Evolutionary conservation across 2,888 invertebrate genomes (phyloP), one percentile per base, ranked within the genome.

Genomic region (Chymomyza fuscimana): DNA sequence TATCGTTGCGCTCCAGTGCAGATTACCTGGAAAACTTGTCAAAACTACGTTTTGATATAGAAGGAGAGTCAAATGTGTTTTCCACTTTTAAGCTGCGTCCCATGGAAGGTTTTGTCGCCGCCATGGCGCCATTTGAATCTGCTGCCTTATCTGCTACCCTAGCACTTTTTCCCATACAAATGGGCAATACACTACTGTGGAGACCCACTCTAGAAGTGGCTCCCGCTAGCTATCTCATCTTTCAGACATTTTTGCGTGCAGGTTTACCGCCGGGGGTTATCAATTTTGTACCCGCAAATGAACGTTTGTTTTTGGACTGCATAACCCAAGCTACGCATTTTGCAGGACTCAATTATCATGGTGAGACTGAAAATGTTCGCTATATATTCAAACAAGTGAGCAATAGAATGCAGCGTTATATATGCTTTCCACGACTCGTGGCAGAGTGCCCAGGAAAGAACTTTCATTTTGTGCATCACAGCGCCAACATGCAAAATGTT

Each of bases 181-280:
- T 76, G 76, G 76, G 76, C 22, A 76, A 76, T 51, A 68, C 76
- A 1, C 73, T 76, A 7, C 52, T 76, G 10, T 76, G 77, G 76
- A 76, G 73, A 68, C 78, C 77, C 7, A 19, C 64, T 0, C 32
- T 76, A n/a, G 78, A 76, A 52, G 60, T 72, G 22, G 77, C 78
- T 0, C 70, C 76, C 1, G 50, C 25, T 10, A 70, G 76, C 25
- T 76, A 66, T 29, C 50, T 76, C 1, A 56, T 77, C 10, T 67
- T 58, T 16, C 46, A 25, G 15, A 65, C 74, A 5, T 74, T 76
- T 32, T 52, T 52, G 12, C 51, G 67, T 22, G 76, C 78, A 0
- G 76, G 76, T 4, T 32, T 76, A 9, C 76, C 76, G 12, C 32
- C 61, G 50, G 76, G 76, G 10, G 76, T 73, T 2, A 7, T 76